phyloP scores from a whole-genome alignment of 2,113 vertebrate genomes.

The Micromys minutus region DNA sequence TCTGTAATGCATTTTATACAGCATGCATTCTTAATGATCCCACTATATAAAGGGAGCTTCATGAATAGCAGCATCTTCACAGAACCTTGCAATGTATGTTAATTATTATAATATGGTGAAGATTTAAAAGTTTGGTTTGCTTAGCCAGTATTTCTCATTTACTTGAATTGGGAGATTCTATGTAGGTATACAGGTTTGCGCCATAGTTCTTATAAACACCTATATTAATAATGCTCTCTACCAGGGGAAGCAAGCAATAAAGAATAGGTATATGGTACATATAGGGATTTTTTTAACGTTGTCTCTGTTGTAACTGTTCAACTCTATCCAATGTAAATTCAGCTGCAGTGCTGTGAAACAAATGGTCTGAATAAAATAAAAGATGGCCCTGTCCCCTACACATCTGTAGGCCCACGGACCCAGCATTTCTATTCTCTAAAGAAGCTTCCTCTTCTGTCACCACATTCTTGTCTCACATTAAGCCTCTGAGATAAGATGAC shows the following conservation, averaged over 20 bases:
- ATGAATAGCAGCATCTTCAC: fast-evolving
- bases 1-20: not conserved
- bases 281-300: fast-evolving
- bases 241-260: not conserved
- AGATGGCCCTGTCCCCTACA: no score
- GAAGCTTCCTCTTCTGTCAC: not conserved
- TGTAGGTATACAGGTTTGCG: not conserved
- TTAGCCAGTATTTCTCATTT: not conserved
- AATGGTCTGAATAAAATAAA: not conserved
- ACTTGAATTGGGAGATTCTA: not conserved
- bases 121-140: not conserved
- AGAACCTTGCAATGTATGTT: not conserved
- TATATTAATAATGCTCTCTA: not conserved
- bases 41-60: not conserved
- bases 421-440: not conserved
- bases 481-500: not conserved
- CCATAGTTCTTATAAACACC: not conserved
- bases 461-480: not conserved
- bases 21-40: not conserved
- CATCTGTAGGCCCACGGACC: fast-evolving
- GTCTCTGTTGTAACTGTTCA: not conserved
- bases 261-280: not conserved
- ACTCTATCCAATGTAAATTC: not conserved
- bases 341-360: fast-evolving
- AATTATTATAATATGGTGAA: not conserved